Percentiles rank a stretch among this genome's conserved stretches.
Conservation (phyloP, 2,797 vertebrate genomes). For the Channa striata region DNA sequence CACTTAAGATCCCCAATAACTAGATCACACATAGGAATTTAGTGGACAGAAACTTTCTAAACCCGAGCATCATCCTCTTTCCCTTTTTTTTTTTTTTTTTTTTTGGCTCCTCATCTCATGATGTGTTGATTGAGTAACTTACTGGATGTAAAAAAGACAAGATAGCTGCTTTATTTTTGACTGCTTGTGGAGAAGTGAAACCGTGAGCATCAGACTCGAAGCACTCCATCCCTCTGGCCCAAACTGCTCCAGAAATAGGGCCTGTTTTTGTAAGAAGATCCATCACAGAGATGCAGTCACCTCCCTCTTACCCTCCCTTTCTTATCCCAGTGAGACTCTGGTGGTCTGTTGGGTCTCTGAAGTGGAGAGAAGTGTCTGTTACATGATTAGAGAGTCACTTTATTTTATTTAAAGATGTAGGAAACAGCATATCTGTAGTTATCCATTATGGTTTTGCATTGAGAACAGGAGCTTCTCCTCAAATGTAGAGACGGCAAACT, state of each 20-base stretch:
- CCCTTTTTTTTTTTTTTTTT: neutral
- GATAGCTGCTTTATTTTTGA: slow-evolving; percentile 58
- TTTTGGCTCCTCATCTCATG: slow-evolving; percentile 10
- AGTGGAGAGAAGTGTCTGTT: slow-evolving; percentile 59
- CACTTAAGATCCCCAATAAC: neutral
- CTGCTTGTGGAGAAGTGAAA: slow-evolving; percentile 62
- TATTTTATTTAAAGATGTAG: slow-evolving; percentile 46
- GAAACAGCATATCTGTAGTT: slow-evolving; percentile 44
- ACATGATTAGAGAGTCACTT: slow-evolving; percentile 62
- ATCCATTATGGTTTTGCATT: slow-evolving; percentile 29
- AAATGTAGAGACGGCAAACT: neutral
- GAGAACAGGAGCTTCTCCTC: slow-evolving; percentile 5
- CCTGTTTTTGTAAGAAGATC: slow-evolving; percentile 81
- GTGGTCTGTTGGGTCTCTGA: slow-evolving; percentile 56
- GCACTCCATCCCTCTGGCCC: slow-evolving; percentile 65
- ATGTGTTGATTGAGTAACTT: slow-evolving; percentile 51
- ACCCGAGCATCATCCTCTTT: neutral
- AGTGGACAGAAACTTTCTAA: slow-evolving; percentile 5
- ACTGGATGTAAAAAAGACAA: slow-evolving; percentile 3
- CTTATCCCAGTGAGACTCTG: slow-evolving; percentile 39
- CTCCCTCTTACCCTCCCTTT: slow-evolving; percentile 31
- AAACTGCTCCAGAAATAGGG: slow-evolving; percentile 81
- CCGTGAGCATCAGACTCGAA: slow-evolving; percentile 41
- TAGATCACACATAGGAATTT: slow-evolving; percentile 20
- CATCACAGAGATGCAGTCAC: slow-evolving; percentile 50